Percentiles rank a stretch among this genome's conserved stretches.
phyloP scores from a whole-genome alignment of 2,888 invertebrate species.

The Cheilosia variabilis region DNA sequence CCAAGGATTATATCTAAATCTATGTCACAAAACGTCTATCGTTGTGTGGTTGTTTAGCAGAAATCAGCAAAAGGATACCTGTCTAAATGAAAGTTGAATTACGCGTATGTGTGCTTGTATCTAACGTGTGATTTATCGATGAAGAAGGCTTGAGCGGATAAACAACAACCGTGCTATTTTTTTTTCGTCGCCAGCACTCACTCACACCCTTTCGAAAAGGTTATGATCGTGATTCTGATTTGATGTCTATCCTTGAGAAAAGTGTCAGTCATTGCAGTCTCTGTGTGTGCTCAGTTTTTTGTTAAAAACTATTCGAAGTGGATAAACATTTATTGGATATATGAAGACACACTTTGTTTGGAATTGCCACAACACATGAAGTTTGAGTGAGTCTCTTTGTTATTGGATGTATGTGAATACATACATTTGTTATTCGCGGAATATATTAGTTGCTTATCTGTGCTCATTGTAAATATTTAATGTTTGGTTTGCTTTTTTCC shows the following conservation, averaged over 20 bases:
- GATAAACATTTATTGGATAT: conserved; percentile 48
- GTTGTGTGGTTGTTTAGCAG: conserved; percentile 48
- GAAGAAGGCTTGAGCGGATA: conserved; percentile 50
- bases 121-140: conserved; percentile 62
- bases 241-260: conserved; percentile 20
- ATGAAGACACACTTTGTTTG: conserved; percentile 18
- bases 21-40: conserved; percentile 32
- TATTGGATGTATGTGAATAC: background rate
- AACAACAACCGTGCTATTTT: conserved; percentile 44
- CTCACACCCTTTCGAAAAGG: conserved; percentile 10
- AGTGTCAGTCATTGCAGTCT: conserved; percentile 12
- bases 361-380: background rate
- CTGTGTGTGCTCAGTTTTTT: background rate
- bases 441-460: conserved; percentile 8
- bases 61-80: conserved; percentile 63
- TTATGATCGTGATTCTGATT: conserved; percentile 36
- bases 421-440: background rate
- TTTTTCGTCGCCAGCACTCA: background rate
- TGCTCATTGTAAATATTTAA: conserved; percentile 30
- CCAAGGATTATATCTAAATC: conserved; percentile 47
- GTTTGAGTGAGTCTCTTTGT: conserved; percentile 27
- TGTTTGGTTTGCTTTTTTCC: conserved; percentile 17
- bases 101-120: conserved; percentile 35
- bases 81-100: conserved; percentile 53
- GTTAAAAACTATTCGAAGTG: conserved; percentile 36